These are phyloP conservation scores for Moxostoma hubbsi DNA, from an alignment of 2,797 vertebrate species.

Conservation along the genomic window DNA sequence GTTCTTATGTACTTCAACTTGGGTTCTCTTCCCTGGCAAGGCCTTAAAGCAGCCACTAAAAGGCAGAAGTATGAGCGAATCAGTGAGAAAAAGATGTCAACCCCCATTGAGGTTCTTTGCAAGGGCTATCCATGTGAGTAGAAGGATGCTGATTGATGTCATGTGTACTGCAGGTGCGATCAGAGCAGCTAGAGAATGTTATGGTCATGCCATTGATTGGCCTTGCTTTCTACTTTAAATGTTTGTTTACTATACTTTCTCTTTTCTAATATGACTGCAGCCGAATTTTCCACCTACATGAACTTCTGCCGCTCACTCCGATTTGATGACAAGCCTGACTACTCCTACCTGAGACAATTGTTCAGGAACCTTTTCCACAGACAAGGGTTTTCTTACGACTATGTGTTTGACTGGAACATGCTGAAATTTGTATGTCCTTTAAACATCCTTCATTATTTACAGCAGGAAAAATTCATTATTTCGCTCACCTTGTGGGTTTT, in stretches of 20 bases:
- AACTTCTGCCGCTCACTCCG: constrained; percentile 95
- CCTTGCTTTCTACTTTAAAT: too few relatives aligned
- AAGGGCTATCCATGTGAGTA: constrained; percentile 95
- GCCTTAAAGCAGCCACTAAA: constrained; percentile 96
- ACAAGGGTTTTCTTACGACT: constrained; percentile 97
- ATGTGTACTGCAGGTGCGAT: too few relatives aligned
- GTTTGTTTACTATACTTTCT: background rate
- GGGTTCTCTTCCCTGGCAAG: constrained; percentile 96
- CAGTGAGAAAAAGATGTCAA: constrained; percentile 99
- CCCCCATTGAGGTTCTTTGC: constrained; percentile 94
- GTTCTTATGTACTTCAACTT: constrained; percentile 99
- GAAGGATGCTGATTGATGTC: background rate
- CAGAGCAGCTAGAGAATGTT: background rate
- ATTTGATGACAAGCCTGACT: constrained; percentile 97
- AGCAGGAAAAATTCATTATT: background rate
- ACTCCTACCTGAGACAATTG: constrained; percentile 93
- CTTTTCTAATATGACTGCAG: constrained; percentile 67
- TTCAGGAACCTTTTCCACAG: constrained; percentile 98
- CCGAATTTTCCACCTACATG: constrained; percentile 97
- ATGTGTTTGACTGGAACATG: constrained; percentile 99
- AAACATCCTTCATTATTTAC: background rate
- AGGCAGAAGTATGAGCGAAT: constrained; percentile 97
- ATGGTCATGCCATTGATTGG: too few relatives aligned
- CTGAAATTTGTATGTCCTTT: constrained; percentile 91
- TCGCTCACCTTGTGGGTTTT: constrained; percentile 5